A percentile compares a stretch with the other conserved stretches of the same genome.
phyloP scores from a whole-genome alignment of 2,888 invertebrate species.

The Oscheius sp. region DNA sequence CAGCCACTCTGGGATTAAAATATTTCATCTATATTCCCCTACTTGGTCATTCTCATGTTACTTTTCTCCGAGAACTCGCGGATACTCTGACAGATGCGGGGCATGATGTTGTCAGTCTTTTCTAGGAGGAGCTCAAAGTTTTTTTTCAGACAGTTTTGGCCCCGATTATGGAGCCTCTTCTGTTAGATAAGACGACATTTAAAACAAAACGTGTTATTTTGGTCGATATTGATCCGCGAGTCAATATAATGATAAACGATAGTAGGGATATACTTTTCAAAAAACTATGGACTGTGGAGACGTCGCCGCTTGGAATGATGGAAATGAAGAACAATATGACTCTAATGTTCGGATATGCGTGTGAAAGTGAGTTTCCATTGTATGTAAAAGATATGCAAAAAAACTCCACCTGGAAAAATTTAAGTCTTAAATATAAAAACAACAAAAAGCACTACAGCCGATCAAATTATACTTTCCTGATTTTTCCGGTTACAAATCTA shows the following conservation, averaged over 20 bases:
- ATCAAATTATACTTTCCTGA: too few species aligned
- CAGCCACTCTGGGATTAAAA: slow-evolving; percentile 15
- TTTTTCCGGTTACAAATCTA: too few species aligned
- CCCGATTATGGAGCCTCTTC: slow-evolving; percentile 11
- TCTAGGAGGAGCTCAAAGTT: too few species aligned
- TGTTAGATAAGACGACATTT: background rate
- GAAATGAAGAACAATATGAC: slow-evolving; percentile 14
- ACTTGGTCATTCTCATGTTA: slow-evolving; percentile 41
- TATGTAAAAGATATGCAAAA: background rate
- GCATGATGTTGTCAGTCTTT: slow-evolving; percentile 41
- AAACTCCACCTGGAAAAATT: background rate
- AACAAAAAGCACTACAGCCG: background rate
- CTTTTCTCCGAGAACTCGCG: slow-evolving; percentile 38
- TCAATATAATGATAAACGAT: background rate
- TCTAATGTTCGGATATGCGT: slow-evolving; percentile 1
- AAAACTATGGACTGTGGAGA: slow-evolving; percentile 12
- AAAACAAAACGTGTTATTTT: background rate
- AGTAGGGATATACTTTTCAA: background rate
- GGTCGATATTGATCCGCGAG: background rate
- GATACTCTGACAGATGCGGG: slow-evolving; percentile 44
- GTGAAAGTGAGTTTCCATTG: slow-evolving; percentile 23
- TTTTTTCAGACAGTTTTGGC: slow-evolving; percentile 2
- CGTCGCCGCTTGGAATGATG: background rate
- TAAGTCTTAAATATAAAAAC: background rate
- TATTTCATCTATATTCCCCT: slow-evolving; percentile 37